Evolutionary conservation across 2,888 invertebrate genomes (phyloP), one percentile per base, ranked within the genome.

Genomic region (Caenorhabditis uteleia): DNA sequence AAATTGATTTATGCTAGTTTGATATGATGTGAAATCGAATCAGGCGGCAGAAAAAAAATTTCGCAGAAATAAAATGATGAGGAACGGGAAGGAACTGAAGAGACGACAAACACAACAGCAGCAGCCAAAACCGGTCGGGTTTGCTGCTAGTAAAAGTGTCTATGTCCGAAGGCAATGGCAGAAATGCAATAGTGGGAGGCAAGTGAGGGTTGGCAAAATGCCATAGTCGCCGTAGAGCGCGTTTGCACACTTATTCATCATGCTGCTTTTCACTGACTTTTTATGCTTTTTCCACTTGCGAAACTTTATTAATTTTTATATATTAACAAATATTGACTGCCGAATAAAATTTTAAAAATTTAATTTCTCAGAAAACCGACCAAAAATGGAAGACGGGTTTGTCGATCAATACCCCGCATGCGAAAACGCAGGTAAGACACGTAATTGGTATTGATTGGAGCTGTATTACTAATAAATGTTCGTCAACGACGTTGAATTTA

Each of bases 321-420:
- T 29, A 14, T 29, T 10, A n/a, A n/a, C n/a, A n/a, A n/a, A 29
- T 14, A 29, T 14, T 7, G 7, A 29, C 31, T 29, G 7, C 8
- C 31, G 7, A 29, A 10, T 14, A 10, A 10, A 29, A 7, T 29
- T 29, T 10, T 14, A 10, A 29, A 29, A 7, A 10, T 33, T 16
- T 47, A 39, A 14, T 43, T 27, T 49, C 39, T 21, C 44, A 44
- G 42, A 49, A 45, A 12, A 3, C 44, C n/a, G 14, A 29, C 14
- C 31, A 29, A 10, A 29, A 27, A 59, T 61, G 54, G 60, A 55
- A 21, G 68, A 62, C 21, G 58, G 55, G 31, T 56, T 62, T 36
- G 48, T 50, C 33, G 68, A 68, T 47, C 50, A 47, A 42, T 68
- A 50, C 36, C n/a, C 42, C 1, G 20, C 40, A 16, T 53, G 40